phyloP scores from a whole-genome alignment of 2,888 invertebrate species.

The Meandrusa payeni region DNA sequence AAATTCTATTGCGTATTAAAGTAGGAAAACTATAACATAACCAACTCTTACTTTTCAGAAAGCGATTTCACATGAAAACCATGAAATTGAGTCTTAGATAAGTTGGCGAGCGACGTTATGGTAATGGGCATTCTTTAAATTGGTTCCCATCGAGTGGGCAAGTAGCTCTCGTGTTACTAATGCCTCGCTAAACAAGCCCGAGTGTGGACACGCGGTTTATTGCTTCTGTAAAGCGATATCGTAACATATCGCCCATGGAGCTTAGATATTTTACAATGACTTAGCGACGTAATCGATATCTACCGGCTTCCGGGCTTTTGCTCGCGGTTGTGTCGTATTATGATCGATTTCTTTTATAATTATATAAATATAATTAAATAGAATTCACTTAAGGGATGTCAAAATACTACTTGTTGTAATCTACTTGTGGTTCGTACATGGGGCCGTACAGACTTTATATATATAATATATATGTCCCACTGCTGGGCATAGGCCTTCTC shows the following conservation, averaged over 20 bases:
- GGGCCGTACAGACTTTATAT: no score
- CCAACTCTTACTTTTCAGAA: slow-evolving; percentile 13
- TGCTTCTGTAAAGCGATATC: slow-evolving; percentile 10
- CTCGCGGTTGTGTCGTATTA: slow-evolving; percentile 4
- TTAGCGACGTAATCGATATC: slow-evolving; percentile 15
- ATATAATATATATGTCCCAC: no score
- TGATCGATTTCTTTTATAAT: slow-evolving; percentile 16
- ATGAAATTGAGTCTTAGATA: slow-evolving; percentile 12
- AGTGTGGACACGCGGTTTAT: slow-evolving; percentile 19
- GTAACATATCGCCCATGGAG: not conserved
- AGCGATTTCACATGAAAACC: slow-evolving; percentile 12
- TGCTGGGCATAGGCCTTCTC: no score
- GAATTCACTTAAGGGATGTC: no score
- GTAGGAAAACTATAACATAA: not conserved
- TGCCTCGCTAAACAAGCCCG: slow-evolving; percentile 19
- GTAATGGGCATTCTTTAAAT: slow-evolving; percentile 11
- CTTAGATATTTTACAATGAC: slow-evolving; percentile 7
- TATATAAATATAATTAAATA: no score
- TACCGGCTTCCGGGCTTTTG: slow-evolving; percentile 16
- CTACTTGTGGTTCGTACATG: no score
- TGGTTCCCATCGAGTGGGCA: slow-evolving; percentile 11
- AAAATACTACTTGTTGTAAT: no score
- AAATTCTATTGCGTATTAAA: no score
- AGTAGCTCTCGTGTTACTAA: slow-evolving; percentile 22
- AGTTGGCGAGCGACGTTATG: slow-evolving; percentile 1